These are phyloP conservation scores for Drosophila teissieri DNA, from an alignment of 1,140 invertebrate genomes.

Conservation along the genomic window DNA sequence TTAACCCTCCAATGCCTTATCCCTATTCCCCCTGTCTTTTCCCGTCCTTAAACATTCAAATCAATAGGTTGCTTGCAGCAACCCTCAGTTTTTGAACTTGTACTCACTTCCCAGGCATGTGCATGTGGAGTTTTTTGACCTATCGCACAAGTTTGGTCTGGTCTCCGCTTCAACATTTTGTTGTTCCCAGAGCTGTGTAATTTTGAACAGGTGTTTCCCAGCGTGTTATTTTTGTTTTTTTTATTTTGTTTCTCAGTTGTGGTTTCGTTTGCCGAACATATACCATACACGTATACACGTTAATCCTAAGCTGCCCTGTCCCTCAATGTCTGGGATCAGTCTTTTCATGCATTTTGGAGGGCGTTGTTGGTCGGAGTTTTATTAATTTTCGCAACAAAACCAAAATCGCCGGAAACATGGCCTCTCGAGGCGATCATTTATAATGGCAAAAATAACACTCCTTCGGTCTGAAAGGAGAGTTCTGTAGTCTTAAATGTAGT, in stretches of 20 bases:
- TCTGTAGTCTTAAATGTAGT: slow-evolving; percentile 35
- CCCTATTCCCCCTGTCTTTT: not conserved
- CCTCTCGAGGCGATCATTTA: slow-evolving; percentile 41
- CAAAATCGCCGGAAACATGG: slow-evolving; percentile 40
- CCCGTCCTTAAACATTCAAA: slow-evolving; percentile 26
- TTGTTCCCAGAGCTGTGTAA: slow-evolving; percentile 39
- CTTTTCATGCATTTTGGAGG: slow-evolving; percentile 9
- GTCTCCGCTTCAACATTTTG: slow-evolving; percentile 12
- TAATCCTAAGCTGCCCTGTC: slow-evolving; percentile 39
- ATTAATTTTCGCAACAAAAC: slow-evolving; percentile 35
- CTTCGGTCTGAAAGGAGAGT: slow-evolving; percentile 1
- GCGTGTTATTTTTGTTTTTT: slow-evolving; percentile 11
- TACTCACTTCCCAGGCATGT: slow-evolving; percentile 32
- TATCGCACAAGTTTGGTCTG: slow-evolving; percentile 36
- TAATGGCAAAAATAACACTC: slow-evolving; percentile 34
- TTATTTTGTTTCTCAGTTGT: slow-evolving; percentile 19
- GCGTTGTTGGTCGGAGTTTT: slow-evolving; percentile 25
- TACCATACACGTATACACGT: slow-evolving; percentile 11
- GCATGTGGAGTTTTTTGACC: slow-evolving; percentile 55
- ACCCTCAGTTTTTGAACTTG: slow-evolving; percentile 36
- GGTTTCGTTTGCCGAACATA: slow-evolving; percentile 34
- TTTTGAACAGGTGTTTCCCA: slow-evolving; percentile 57
- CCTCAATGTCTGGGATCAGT: slow-evolving; percentile 26
- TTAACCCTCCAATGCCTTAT: slow-evolving; percentile 14
- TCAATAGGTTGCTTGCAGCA: slow-evolving; percentile 46